A percentile compares a stretch with the other conserved stretches of the same genome.
phyloP scores from a whole-genome alignment of 2,888 invertebrate species.

The Amblyteles armatorius region DNA sequence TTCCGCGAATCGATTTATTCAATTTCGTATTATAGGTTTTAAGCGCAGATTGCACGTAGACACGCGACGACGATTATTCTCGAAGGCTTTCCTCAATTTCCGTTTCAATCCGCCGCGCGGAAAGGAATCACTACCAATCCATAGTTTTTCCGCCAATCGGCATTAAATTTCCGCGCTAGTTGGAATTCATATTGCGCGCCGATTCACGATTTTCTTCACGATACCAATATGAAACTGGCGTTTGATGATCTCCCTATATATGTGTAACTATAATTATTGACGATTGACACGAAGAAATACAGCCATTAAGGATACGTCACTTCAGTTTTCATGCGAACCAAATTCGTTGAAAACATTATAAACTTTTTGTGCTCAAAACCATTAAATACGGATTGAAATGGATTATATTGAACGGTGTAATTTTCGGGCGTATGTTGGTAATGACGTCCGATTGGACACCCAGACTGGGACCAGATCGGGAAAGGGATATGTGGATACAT shows the following conservation, averaged over 20 bases:
- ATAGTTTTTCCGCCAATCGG: slow-evolving; percentile 16
- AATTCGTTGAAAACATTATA: no score
- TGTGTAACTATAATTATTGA: background rate
- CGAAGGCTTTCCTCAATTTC: slow-evolving; percentile 28
- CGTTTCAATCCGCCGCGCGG: slow-evolving; percentile 17
- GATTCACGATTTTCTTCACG: background rate
- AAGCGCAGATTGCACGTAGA: background rate
- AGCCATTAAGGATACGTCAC: no score
- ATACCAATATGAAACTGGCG: slow-evolving; percentile 14
- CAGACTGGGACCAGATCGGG: no score
- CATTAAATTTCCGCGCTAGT: slow-evolving; percentile 1
- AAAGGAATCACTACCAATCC: slow-evolving; percentile 27
- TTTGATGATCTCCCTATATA: slow-evolving; percentile 1
- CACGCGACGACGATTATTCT: slow-evolving; percentile 2
- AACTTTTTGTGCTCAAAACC: no score
- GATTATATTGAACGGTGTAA: no score
- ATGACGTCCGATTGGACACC: no score
- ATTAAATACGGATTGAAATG: no score
- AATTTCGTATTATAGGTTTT: slow-evolving; percentile 14
- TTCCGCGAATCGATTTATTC: slow-evolving; percentile 27
- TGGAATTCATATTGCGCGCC: slow-evolving; percentile 1
- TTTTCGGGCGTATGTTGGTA: no score
- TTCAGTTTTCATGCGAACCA: no score
- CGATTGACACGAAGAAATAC: background rate
- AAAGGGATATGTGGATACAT: no score